phyloP scores from a whole-genome alignment of 2,797 vertebrate species.

The Cryptoprocta ferox region DNA sequence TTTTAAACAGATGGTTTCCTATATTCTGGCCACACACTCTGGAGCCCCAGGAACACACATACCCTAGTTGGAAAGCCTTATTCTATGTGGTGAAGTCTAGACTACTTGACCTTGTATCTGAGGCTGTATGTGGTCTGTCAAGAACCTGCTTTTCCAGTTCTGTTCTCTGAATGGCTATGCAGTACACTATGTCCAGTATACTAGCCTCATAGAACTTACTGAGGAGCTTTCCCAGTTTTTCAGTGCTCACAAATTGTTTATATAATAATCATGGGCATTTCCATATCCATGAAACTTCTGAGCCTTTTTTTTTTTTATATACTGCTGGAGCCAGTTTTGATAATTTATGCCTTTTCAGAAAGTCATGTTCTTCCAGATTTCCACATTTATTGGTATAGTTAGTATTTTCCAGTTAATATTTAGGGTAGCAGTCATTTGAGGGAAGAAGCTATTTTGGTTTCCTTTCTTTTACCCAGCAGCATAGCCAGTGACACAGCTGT shows the following conservation, averaged over 20 bases:
- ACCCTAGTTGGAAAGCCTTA: not conserved
- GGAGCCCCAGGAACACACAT: not conserved
- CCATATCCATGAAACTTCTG: not conserved
- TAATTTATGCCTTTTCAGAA: not conserved
- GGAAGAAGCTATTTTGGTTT: not conserved
- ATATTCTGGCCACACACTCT: not conserved
- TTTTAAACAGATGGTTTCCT: not conserved
- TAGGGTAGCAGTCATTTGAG: not conserved
- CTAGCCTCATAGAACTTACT: not conserved
- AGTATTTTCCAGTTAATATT: constrained; percentile 13
- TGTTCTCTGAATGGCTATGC: not conserved
- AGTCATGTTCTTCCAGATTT: not conserved
- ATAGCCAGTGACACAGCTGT: not conserved
- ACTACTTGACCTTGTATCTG: not conserved
- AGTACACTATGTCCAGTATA: not conserved
- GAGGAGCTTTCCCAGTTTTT: not conserved
- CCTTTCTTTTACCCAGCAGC: not conserved
- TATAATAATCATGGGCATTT: not conserved
- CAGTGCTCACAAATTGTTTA: not conserved
- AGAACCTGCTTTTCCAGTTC: not conserved
- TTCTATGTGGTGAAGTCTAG: not conserved
- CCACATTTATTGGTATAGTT: not conserved
- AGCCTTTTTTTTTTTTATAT: not conserved
- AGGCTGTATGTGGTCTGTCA: not conserved
- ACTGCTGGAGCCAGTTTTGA: not conserved